Evolutionary conservation across 2,888 invertebrate genomes (phyloP), one percentile per base, ranked within the genome.

Genomic region (Morpho deidamia): DNA sequence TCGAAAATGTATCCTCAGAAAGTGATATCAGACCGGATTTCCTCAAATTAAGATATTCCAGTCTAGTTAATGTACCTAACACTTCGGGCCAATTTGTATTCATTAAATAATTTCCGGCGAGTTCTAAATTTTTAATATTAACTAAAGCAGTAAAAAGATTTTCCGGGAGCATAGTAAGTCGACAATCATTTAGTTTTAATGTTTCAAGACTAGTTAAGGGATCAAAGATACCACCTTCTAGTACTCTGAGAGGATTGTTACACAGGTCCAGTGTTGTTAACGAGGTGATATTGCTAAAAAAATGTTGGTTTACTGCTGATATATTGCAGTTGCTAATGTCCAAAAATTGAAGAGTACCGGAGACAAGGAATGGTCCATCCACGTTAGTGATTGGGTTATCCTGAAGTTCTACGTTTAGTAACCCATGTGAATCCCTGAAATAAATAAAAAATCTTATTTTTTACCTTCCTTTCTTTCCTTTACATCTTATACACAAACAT

Each of bases 261-360:
- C 94, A 94, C 8, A 94, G 78, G 70, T 94, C 94, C n/a, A 94
- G 76, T n/a, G 91, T 92, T 57, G 91, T 92, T 12, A 94, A 77
- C 9, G 93, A 90, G 1, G 93, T 92, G 42, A 93, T 89, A 66
- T 94, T 93, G 61, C 91, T 87, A 74, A 94, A 94, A 72, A 94
- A 94, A 53, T 91, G 89, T 7, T 89, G 74, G 68, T 92, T 92
- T 65, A 94, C 85, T 42, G 71, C 72, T 11, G 87, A 84, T 34
- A 94, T 80, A 47, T 91, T 91, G 74, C 94, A 94, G 53, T 90
- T 90, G 74, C 92, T 93, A 65, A 94, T 88, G 71, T 94, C 94
- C 56, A 94, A 84, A 69, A 92, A 93, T 62, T 93, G 91, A 46
- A 94, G 81, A 0, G 94, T 93, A 55, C 91, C 88, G 38, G 93